Conservation (phyloP, 2,888 invertebrate genomes). For the Beris morrisii region DNA sequence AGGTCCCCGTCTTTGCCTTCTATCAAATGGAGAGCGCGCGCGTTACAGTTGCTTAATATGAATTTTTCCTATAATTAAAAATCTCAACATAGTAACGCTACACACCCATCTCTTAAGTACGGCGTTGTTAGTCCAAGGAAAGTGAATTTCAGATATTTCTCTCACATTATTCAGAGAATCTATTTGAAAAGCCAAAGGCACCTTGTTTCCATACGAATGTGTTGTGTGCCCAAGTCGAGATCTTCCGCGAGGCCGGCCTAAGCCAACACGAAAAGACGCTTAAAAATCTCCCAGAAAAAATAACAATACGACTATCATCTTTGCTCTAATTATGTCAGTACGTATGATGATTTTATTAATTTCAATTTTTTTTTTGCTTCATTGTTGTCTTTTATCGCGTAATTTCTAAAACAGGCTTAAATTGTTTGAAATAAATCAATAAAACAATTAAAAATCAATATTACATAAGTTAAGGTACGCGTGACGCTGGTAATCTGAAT, state of each 20-base stretch:
- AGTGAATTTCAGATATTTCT: slow-evolving; percentile 26
- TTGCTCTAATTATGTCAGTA: slow-evolving; percentile 39
- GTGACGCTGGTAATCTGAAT: too few species aligned
- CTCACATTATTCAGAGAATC: slow-evolving; percentile 35
- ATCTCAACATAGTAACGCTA: not conserved
- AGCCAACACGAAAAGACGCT: slow-evolving; percentile 1
- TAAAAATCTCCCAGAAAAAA: slow-evolving; percentile 18
- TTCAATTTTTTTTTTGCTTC: too few species aligned
- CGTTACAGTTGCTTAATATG: slow-evolving; percentile 8
- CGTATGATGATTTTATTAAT: too few species aligned
- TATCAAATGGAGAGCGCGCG: slow-evolving; percentile 16
- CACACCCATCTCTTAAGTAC: slow-evolving; percentile 7
- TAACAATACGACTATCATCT: slow-evolving; percentile 38
- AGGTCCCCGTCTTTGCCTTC: not conserved
- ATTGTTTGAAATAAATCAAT: too few species aligned
- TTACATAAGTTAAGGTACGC: too few species aligned
- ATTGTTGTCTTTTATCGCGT: too few species aligned
- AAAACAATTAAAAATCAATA: too few species aligned
- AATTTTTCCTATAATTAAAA: slow-evolving; percentile 38
- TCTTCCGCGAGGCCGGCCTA: slow-evolving; percentile 1
- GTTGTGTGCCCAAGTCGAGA: not conserved
- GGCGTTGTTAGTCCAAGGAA: slow-evolving; percentile 20
- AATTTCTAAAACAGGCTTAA: too few species aligned
- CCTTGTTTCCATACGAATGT: not conserved
- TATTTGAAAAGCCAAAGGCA: slow-evolving; percentile 13